phyloP scores from a whole-genome alignment of 2,113 vertebrate species.

The Climacteris rufus region DNA sequence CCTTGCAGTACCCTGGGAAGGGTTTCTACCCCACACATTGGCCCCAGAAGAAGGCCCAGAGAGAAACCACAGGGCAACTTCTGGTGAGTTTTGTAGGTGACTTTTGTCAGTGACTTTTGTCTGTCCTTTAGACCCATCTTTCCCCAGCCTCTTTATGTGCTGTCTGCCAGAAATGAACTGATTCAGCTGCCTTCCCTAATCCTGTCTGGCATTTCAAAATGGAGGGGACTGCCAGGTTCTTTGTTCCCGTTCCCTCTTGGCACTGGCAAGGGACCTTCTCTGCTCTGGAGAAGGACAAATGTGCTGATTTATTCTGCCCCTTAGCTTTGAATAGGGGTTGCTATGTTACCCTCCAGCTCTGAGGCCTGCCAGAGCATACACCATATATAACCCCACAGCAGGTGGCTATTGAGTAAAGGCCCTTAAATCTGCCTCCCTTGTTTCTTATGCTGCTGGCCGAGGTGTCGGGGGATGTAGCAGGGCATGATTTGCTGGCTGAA shows the following conservation, averaged over 20 bases:
- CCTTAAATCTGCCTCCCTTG: slow-evolving; percentile 60
- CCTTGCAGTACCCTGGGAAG: not conserved
- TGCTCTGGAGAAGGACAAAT: slow-evolving; percentile 57
- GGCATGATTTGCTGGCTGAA: slow-evolving; percentile 36
- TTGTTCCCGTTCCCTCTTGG: slow-evolving; percentile 56
- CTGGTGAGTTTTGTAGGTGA: not conserved
- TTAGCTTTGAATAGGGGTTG: slow-evolving; percentile 66
- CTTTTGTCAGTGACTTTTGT: not conserved
- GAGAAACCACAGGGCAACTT: not conserved
- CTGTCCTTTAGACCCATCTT: not conserved
- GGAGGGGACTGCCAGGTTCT: slow-evolving; percentile 56
- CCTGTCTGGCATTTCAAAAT: slow-evolving; percentile 61
- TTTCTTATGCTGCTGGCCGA: slow-evolving; percentile 36
- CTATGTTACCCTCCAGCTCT: slow-evolving; percentile 59
- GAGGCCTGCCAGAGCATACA: slow-evolving; percentile 59
- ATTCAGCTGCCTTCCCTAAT: slow-evolving; percentile 49
- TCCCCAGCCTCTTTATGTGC: not conserved
- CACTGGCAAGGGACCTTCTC: slow-evolving; percentile 49
- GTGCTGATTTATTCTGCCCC: slow-evolving; percentile 67
- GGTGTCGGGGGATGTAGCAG: slow-evolving; percentile 25
- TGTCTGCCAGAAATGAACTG: not conserved
- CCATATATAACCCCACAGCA: slow-evolving; percentile 66
- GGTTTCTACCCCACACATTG: not conserved
- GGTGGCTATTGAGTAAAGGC: slow-evolving; percentile 58
- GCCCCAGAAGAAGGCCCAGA: not conserved